Evolutionary conservation across 2,888 invertebrate genomes (phyloP).

Genomic region (Panopea generosa): DNA sequence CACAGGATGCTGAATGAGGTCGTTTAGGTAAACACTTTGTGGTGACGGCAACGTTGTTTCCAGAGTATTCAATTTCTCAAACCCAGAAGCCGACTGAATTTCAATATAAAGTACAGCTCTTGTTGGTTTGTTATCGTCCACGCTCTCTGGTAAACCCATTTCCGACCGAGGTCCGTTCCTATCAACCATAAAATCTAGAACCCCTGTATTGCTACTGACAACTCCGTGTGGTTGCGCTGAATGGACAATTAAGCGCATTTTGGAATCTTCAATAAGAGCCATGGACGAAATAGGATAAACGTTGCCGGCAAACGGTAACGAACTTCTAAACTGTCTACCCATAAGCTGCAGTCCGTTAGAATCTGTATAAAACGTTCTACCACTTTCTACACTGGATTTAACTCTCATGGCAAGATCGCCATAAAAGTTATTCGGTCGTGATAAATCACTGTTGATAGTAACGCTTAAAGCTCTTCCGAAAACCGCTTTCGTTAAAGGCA

Average conservation of each 20-base stretch:
- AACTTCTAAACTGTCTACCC: constrained; percentile 72
- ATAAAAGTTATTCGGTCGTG: constrained; percentile 21
- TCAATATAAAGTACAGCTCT: constrained; percentile 46
- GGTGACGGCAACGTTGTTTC: constrained; percentile 48
- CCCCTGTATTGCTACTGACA: constrained; percentile 75
- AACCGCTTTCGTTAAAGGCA: constrained; percentile 20
- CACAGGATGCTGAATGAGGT: constrained; percentile 57
- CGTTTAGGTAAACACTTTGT: constrained; percentile 54
- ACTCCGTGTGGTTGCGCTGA: constrained; percentile 83
- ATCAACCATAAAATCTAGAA: constrained; percentile 83
- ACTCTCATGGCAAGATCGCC: constrained; percentile 82
- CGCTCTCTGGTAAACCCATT: constrained; percentile 81
- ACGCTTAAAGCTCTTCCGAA: constrained; percentile 35
- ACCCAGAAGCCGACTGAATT: constrained; percentile 28
- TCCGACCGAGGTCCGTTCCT: constrained; percentile 79
- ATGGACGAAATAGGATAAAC: constrained; percentile 83
- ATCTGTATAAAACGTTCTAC: constrained; percentile 79
- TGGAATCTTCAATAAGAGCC: constrained; percentile 77
- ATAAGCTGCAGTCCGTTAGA: constrained; percentile 82
- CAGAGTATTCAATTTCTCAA: constrained; percentile 15
- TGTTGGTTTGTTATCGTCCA: constrained; percentile 77
- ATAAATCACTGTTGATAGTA: constrained; percentile 45
- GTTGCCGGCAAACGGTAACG: constrained; percentile 79
- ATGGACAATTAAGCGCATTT: constrained; percentile 75
- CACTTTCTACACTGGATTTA: constrained; percentile 69